These are phyloP conservation scores for Poecile montanus DNA, from an alignment of 2,797 vertebrate genomes.

Conservation along the genomic window DNA sequence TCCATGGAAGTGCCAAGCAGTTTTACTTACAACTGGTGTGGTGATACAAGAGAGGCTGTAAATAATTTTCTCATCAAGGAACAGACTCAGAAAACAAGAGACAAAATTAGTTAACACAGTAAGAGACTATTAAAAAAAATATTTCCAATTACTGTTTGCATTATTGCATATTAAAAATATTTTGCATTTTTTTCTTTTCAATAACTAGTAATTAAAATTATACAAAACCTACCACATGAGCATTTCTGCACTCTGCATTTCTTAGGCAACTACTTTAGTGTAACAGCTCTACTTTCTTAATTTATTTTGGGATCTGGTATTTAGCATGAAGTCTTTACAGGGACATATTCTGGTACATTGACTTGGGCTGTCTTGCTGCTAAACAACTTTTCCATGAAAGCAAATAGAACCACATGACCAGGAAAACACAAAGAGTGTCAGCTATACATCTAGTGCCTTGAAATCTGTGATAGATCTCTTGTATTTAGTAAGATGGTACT, in stretches of 20 bases:
- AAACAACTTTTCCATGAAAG: neutral
- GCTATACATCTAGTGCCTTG: neutral
- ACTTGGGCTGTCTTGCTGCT: neutral
- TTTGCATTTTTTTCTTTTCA: neutral
- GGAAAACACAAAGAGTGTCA: neutral
- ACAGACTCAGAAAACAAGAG: neutral
- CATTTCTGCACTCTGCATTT: neutral
- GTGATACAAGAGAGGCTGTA: neutral
- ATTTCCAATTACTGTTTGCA: neutral
- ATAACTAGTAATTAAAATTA: neutral
- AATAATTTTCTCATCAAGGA: neutral
- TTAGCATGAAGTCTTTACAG: neutral
- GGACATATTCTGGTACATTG: neutral
- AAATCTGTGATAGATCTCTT: neutral
- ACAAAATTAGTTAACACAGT: neutral
- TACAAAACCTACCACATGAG: neutral
- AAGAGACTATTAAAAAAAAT: neutral
- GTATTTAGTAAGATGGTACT: neutral
- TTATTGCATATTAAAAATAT: neutral
- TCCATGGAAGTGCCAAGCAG: neutral
- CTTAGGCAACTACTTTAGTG: neutral
- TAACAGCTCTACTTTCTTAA: neutral
- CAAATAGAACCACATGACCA: neutral
- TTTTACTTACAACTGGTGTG: neutral
- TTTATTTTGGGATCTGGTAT: neutral